These are phyloP conservation scores for Scolanthus callimorphus DNA, from an alignment of 92 coral and sea anemone genomes.

Conservation along the genomic window DNA sequence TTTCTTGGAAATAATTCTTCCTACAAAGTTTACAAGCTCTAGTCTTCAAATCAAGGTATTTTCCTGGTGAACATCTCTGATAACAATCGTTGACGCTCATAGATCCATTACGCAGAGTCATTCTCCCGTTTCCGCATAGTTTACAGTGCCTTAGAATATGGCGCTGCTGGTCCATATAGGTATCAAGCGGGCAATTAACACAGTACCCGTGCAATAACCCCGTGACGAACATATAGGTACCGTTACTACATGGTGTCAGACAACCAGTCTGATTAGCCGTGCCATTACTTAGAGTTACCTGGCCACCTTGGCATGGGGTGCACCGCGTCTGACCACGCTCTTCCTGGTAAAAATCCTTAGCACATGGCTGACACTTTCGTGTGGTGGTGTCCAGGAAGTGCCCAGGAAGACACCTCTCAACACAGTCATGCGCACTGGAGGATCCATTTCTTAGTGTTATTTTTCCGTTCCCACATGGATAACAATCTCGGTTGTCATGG, in stretches of 20 bases:
- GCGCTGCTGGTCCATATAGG: conserved; percentile 12
- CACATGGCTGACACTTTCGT: conserved; percentile 3
- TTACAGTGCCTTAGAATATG: conserved; percentile 14
- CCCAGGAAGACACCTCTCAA: conserved; percentile 7
- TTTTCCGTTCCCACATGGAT: conserved; percentile 13
- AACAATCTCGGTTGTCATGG: conserved; percentile 10
- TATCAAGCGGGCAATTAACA: neutral
- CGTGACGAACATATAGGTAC: neutral
- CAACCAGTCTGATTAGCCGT: neutral
- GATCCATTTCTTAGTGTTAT: conserved; percentile 9
- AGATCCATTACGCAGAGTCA: conserved; percentile 15
- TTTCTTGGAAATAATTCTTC: conserved; percentile 20
- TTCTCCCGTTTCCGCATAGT: conserved; percentile 22
- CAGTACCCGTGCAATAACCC: neutral
- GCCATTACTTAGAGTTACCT: conserved; percentile 11
- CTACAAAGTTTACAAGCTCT: conserved; percentile 23
- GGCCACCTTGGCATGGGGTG: conserved; percentile 5
- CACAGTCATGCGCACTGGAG: neutral
- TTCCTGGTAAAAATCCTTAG: conserved; percentile 2
- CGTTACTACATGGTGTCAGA: neutral
- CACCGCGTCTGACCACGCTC: conserved; percentile 2
- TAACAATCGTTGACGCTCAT: conserved; percentile 10
- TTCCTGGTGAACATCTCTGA: conserved; percentile 19
- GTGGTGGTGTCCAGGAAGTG: conserved; percentile 10
- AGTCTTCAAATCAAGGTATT: conserved; percentile 7